Conservation (phyloP, 2,113 vertebrate genomes). For the Caloenas nicobarica region DNA sequence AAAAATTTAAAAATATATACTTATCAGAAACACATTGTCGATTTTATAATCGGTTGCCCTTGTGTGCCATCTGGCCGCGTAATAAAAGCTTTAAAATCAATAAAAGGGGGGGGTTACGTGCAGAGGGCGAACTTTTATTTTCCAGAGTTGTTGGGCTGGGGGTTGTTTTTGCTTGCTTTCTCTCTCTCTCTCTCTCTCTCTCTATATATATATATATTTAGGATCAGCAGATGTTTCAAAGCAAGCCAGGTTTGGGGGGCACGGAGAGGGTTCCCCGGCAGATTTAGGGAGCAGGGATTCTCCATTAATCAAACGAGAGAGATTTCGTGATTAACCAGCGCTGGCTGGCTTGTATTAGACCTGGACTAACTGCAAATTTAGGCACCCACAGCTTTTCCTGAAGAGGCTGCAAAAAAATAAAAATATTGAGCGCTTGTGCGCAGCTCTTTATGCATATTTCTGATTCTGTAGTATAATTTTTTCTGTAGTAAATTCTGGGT, state of each 20-base stretch:
- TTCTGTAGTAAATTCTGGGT: rapidly evolving
- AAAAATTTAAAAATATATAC: not conserved
- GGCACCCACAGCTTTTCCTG: not conserved
- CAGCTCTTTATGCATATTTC: rapidly evolving
- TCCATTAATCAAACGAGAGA: not conserved
- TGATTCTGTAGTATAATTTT: rapidly evolving
- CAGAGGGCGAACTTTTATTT: not conserved
- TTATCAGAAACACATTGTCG: slow-evolving; percentile 78
- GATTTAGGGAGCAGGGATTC: not conserved
- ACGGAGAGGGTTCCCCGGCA: not conserved
- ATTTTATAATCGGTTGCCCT: slow-evolving; percentile 2
- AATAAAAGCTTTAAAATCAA: slow-evolving; percentile 39
- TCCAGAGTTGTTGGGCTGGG: not conserved
- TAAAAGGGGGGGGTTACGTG: not conserved
- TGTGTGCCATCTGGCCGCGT: slow-evolving; percentile 29
- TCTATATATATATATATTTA: too few relatives aligned
- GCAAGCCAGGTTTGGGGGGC: not conserved
- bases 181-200: too few relatives aligned
- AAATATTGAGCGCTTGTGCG: too few relatives aligned
- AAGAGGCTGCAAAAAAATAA: too few relatives aligned
- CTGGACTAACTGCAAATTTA: not conserved
- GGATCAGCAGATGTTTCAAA: not conserved
- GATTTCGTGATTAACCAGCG: not conserved
- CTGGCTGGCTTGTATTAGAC: not conserved
- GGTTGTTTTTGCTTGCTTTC: not conserved